Evolutionary conservation across 2,797 vertebrate species (phyloP), one percentile per base, ranked within the genome.

Genomic region (Tenualosa ilisha): DNA sequence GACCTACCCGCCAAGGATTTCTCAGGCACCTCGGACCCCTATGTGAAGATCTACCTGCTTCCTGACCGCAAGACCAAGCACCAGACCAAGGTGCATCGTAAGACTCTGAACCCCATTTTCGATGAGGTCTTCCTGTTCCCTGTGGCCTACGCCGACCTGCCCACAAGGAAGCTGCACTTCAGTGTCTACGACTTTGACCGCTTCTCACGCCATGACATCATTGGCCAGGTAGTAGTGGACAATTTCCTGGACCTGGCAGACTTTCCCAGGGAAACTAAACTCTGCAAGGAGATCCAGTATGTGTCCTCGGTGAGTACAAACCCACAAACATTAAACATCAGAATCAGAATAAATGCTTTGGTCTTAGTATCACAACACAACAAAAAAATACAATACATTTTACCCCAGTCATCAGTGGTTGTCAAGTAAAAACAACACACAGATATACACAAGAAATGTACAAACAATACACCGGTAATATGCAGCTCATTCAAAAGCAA

Each of bases 61-160:
- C 98, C 98, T 0, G 98, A 99, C 86, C 96, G 98, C 85, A 99
- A 97, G 96, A 99, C 97, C 85, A 99, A 99, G 92, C 98, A 99
- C 92, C 98, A 99, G 95, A 99, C 98, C 94, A 99, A 99, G 94
- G 98, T 99, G 89, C 98, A 99, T 89, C 96, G 98, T 90, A 99
- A 99, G 93, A 99, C 98, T 51, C 92, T 99, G 84, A 99, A 99
- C 93, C 98, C 98, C 0, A 95, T 99, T 75, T 99, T 99, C 90
- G 97, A 99, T 90, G 98, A 99, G 93, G 97, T 99, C 94, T 99
- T 99, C 97, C 96, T 99, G 94, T 99, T 99, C 93, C 95, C 96
- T 2, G 98, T 99, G 91, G 97, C 97, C 0, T 99, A 99, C 93
- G 97, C 96, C 86, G 98, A 99, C 92, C 96, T 99, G 91, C 97